Base-by-base conservation (phyloP, 1,140 invertebrate species). In the Pseudobourletiella spinata region DNA sequence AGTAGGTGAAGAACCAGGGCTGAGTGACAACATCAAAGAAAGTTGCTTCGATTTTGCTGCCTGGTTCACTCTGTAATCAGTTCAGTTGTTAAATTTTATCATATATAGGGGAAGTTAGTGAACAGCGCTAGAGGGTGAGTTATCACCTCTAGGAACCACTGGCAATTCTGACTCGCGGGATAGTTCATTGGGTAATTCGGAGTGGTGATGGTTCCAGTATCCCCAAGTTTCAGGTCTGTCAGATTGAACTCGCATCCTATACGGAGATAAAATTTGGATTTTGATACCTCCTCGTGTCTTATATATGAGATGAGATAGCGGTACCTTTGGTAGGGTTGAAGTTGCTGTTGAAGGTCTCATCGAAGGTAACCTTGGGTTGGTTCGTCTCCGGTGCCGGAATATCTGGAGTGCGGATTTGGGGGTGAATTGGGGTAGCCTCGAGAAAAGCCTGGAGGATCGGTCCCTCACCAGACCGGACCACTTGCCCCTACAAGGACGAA, bases 1-100 rank as follows among this genome's bases (percentile, higher is more conserved):
- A 70, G 50, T 68, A 70, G 0, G 66, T 68, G 39, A 70, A 68
- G 29, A 70, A 69, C 69, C 69, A 70, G 4, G 66, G 66, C 32
- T 70, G 69, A n/a, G 69, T 70, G 22, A 61, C 32, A 15, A 69
- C 18, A 39, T 70, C 69, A 54, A 68, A 70, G 24, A 70, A 60
- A 2, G 61, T 54, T 2, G 52, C 61, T 64, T 66, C 55, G 39
- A 70, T 69, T 43, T 57, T 30, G 8, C 57, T 64, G n/a, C 60
- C 66, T 25, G 64, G 64, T 20, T 44, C 61, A 16, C 65, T 57
- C 67, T 69, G 56, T 8, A 59, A 43, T 25, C n/a, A n/a, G n/a
- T n/a, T n/a, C n/a, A n/a, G n/a, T n/a, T n/a, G n/a, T n/a, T n/a
- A n/a, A n/a, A n/a, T n/a, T n/a, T n/a, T n/a, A n/a, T n/a, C n/a